Evolutionary conservation across 2,888 invertebrate genomes (phyloP), one percentile per base, ranked within the genome.

Genomic region (Eledone cirrhosa): DNA sequence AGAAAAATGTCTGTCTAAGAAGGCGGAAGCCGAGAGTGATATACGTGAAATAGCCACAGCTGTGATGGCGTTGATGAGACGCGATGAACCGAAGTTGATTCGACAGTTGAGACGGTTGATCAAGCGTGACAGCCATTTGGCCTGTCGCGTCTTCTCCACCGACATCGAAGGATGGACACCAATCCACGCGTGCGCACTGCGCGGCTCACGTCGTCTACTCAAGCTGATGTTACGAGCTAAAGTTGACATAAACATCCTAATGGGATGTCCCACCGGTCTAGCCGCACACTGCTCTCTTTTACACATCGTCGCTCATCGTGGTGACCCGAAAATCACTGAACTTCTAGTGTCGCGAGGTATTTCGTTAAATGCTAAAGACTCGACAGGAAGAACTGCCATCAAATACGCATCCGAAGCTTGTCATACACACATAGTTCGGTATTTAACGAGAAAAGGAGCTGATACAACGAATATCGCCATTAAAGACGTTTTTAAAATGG

Each of bases 121-220:
- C 2, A 85, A 85, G 79, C 83, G 81, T 11, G 81, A 86, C 78
- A 81, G 81, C 31, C 80, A 80, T 13, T 84, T 85, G 78, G 83
- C 83, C 13, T 78, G 80, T 31, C 80, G 81, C 74, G 82, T 85
- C 19, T 81, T 87, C 67, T 82, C 82, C 22, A 79, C 83, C 2
- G 81, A 86, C 53, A 80, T 87, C 4, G 87, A 85, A 19, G 87
- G 87, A 14, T 87, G 87, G 87, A 86, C 85, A 13, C 86, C 86
- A 24, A 77, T 85, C 29, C 87, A 87, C 77, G 87, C 87, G 74
- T 86, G 86, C 80, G 84, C 85, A 22, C 79, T 86, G 8, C 81
- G 84, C 48, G 85, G 86, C 27, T 83, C 84, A 14, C 84, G 83
- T 74, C 84, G 84, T 48, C 78, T 85, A 22, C 80, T 87, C 53